These are phyloP conservation scores for Amphiprion ocellaris DNA, from an alignment of 2,113 vertebrate genomes.

Conservation along the genomic window DNA sequence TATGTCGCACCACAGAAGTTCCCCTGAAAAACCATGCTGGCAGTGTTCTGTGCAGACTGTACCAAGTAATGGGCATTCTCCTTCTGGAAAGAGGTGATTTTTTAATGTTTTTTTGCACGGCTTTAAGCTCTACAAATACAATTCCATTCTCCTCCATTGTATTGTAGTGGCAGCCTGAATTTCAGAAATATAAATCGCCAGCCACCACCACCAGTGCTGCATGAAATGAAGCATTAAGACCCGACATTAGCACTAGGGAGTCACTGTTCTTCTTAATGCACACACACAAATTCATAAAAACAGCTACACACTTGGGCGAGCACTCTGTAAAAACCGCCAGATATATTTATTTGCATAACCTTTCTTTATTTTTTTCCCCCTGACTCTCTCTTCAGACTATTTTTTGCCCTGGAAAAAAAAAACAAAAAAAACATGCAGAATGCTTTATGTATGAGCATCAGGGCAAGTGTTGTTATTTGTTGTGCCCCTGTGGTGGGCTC, in stretches of 20 bases:
- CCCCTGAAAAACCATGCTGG: neutral
- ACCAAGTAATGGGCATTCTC: neutral
- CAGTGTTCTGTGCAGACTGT: neutral
- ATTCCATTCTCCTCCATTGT: constrained; percentile 34
- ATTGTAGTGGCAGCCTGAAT: neutral
- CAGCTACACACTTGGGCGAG: constrained; percentile 40
- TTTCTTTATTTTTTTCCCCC: neutral
- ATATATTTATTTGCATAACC: constrained; percentile 49
- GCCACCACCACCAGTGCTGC: constrained; percentile 23
- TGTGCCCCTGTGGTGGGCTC: constrained; percentile 50
- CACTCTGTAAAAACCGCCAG: constrained; percentile 40
- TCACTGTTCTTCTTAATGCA: constrained; percentile 32
- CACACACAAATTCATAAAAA: constrained; percentile 34
- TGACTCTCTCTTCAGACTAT: constrained; percentile 31
- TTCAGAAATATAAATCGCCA: constrained; percentile 32
- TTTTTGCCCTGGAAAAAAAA: constrained; percentile 33
- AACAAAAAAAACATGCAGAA: constrained; percentile 14
- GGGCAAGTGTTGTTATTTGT: constrained; percentile 66
- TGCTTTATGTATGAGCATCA: constrained; percentile 69
- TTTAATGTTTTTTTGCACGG: neutral
- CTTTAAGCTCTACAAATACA: constrained; percentile 33
- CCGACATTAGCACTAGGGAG: constrained; percentile 49
- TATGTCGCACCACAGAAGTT: constrained; percentile 9
- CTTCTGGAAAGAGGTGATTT: constrained; percentile 10
- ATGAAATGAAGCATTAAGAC: constrained; percentile 50